Evolutionary conservation across 2,113 vertebrate genomes (phyloP), one percentile per base, ranked within the genome.

Genomic region (Pleuronectes platessa): DNA sequence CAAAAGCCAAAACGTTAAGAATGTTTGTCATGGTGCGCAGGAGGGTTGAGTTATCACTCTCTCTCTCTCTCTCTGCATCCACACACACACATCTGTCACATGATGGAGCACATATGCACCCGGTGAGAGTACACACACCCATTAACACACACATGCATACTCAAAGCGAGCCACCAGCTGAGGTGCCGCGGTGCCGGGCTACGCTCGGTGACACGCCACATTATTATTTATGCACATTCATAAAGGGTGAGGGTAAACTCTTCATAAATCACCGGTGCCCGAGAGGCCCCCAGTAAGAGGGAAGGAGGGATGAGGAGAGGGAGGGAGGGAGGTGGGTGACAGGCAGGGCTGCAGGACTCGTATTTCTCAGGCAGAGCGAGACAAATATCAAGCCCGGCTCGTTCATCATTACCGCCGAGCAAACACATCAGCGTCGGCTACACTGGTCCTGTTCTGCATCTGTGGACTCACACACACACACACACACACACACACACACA

Each of bases 221-320:
- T 92, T 90, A 92, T 92, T 93, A 93, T 92, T 92, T 92, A 92
- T 92, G 86, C 85, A 79, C 85, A 71, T 87, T 93, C 90, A 91
- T 92, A 91, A 93, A 92, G 86, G 86, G 84, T 77, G 78, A 88
- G 83, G 82, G 86, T 86, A 84, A 92, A 92, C 90, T 91, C 88
- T 85, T 79, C 91, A 93, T 92, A 91, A 92, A 92, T 93, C 81
- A 92, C 75, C 62, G 64, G 54, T 40, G 70, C 75, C 83, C 73
- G 11, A 77, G 79, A 86, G 81, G 76, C 81, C 27, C 20, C 53
- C 27, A 14, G 64, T 49, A 24, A 35, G 24, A 4, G 8, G 24
- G 51, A 42, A 59, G 2, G 17, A 2, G n/a, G 27, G 64, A 42
- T 45, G 45, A 63, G 53, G 51, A 35, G 53, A 51, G 49, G 26